A percentile compares a stretch with the other conserved stretches of the same genome.
Conservation (phyloP, 2,797 vertebrate genomes). For the Cuculus canorus region DNA sequence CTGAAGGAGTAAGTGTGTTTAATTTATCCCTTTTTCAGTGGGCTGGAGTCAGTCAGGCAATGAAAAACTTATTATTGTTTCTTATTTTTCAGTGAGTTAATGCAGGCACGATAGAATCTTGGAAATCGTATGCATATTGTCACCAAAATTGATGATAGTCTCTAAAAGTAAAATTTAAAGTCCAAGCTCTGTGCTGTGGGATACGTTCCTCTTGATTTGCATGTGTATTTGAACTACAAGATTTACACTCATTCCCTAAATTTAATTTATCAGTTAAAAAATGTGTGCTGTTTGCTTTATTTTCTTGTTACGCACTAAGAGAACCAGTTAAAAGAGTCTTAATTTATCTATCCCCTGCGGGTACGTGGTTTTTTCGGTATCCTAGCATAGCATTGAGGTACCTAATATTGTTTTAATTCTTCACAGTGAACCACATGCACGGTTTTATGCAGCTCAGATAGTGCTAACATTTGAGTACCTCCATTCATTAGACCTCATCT, state of each 20-base stretch:
- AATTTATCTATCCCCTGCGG: background rate
- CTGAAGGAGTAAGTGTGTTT: background rate
- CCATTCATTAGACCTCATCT: conserved; percentile 99
- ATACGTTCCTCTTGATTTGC: background rate
- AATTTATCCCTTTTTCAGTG: background rate
- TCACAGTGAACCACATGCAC: conserved; percentile 94
- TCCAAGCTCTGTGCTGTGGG: background rate
- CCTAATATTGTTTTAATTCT: conserved; percentile 64
- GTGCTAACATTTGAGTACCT: conserved; percentile 99
- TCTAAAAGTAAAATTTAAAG: background rate
- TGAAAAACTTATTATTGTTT: background rate
- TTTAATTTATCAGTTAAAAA: background rate
- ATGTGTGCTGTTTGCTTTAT: background rate
- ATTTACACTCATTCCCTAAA: background rate
- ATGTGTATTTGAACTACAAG: background rate
- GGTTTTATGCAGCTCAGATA: conserved; percentile 99
- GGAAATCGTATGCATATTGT: background rate
- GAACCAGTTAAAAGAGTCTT: background rate
- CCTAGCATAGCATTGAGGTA: background rate
- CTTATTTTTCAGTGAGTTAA: background rate
- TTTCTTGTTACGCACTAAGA: background rate
- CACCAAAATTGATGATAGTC: background rate
- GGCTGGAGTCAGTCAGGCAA: background rate
- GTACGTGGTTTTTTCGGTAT: background rate
- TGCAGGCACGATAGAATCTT: background rate